Base-by-base conservation (phyloP, 2,113 vertebrate genomes). In the Garra rufa region DNA sequence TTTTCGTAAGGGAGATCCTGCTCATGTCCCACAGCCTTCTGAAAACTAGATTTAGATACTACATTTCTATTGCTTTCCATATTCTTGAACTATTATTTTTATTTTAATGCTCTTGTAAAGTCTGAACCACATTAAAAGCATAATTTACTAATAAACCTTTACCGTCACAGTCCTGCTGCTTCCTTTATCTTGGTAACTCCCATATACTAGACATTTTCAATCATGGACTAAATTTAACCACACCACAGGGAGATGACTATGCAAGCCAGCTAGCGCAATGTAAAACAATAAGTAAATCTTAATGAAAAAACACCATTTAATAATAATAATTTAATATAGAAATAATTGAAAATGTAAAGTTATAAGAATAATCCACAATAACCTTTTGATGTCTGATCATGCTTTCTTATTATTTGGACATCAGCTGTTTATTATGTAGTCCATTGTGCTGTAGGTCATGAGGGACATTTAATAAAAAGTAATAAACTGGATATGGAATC, bases 391-490 rank as follows among this genome's bases (percentile, higher is more conserved):
- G 9, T 5, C 17, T 69, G 34, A 11, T n/a, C 24, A 10, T 1
- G 65, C 30, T 38, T 41, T 41, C 1, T 11, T 41, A 69, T 69
- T 38, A 67, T 71, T 38, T 71, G 10, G 34, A 24, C 41, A 6
- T 21, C 69, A 24, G 41, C 65, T 38, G 30, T 48, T 67, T 26
- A 30, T 67, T 17, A 65, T 30, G 28, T 11, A 24, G 38, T 6
- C 13, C 79, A 69, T 13, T 69, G 79, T 41, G 65, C 13, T 52
- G 28, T 19, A 28, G 30, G 46, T 13, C 19, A 13, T 6, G 24
- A 50, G 26, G 26, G 34, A 80, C n/a, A 21, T 61, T 59, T 59
- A 59, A 34, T 59, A 78, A 79, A 19, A 43, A 63, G 76, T 11
- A 43, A 61, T 26, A 63, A 24, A 79, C 34, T 63, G 76, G 44